Evolutionary conservation across 2,888 invertebrate genomes (phyloP).

Genomic region (Tipula helvola): DNA sequence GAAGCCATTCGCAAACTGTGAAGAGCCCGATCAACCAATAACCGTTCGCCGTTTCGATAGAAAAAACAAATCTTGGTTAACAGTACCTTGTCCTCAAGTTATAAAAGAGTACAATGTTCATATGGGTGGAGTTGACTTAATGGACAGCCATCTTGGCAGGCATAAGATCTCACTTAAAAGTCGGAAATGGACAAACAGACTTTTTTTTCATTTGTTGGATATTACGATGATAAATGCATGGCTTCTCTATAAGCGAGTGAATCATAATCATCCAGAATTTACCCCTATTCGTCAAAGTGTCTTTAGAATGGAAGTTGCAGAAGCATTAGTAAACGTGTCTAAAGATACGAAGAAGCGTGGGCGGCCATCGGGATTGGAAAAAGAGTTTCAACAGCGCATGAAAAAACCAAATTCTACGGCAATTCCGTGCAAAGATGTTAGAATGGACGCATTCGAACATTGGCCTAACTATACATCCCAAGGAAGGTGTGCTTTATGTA

Average conservation of each 20-base stretch:
- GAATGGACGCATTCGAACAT: too few species aligned
- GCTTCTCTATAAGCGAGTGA: conserved; percentile 16
- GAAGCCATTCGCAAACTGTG: conserved; percentile 18
- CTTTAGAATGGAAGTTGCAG: neutral
- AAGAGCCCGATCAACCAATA: conserved; percentile 14
- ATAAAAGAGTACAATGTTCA: conserved; percentile 21
- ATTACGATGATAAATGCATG: conserved; percentile 19
- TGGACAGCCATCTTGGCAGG: conserved; percentile 21
- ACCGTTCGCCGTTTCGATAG: conserved; percentile 9
- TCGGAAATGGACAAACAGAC: conserved; percentile 18
- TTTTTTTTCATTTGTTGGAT: conserved; percentile 19
- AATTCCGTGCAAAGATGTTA: too few species aligned
- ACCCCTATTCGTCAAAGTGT: neutral
- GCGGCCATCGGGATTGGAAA: neutral
- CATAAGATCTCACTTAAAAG: conserved; percentile 19
- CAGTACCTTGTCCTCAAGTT: conserved; percentile 17
- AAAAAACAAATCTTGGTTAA: neutral
- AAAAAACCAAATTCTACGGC: too few species aligned
- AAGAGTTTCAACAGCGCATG: too few species aligned
- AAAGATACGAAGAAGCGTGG: neutral
- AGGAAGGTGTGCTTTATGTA: neutral
- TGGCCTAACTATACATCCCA: too few species aligned
- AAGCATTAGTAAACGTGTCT: neutral
- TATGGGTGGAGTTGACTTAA: conserved; percentile 23
- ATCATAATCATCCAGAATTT: neutral